These are phyloP conservation scores for Psettodes erumei DNA, from an alignment of 2,113 vertebrate genomes.

Conservation along the genomic window DNA sequence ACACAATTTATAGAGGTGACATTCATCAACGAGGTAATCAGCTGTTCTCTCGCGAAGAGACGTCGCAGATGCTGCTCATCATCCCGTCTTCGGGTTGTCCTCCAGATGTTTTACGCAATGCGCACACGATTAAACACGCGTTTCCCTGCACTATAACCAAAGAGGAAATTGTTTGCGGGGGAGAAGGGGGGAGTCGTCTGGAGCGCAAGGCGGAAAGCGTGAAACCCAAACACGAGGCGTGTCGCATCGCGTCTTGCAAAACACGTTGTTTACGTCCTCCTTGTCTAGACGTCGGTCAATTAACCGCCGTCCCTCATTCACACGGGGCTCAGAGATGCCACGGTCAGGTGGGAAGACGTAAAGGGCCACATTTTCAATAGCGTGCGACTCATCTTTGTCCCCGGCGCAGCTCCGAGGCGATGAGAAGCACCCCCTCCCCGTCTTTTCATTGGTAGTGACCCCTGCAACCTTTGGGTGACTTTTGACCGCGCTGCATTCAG, in stretches of 20 bases:
- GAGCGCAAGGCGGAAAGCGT: not conserved
- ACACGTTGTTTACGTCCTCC: conserved; percentile 66
- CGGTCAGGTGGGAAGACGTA: conserved; percentile 79
- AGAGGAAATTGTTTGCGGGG: not conserved
- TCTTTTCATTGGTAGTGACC: conserved; percentile 81
- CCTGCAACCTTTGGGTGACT: conserved; percentile 79
- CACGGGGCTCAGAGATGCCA: conserved; percentile 76
- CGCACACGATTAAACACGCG: not conserved
- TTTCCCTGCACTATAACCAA: conserved; percentile 1
- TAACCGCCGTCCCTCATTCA: conserved; percentile 70
- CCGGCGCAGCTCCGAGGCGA: conserved; percentile 42
- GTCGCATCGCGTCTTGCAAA: conserved; percentile 52
- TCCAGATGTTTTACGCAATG: not conserved
- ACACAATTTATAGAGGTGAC: conserved; percentile 60
- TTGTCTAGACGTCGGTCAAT: conserved; percentile 75
- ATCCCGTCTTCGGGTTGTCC: rapidly evolving
- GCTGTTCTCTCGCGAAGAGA: not conserved
- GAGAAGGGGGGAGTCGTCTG: not conserved
- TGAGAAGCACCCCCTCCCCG: conserved; percentile 74
- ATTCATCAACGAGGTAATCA: conserved; percentile 26
- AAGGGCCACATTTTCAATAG: conserved; percentile 71
- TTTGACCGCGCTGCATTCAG: conserved; percentile 81
- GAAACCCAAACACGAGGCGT: conserved; percentile 55
- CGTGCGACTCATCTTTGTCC: conserved; percentile 71
- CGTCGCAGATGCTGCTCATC: not conserved